phyloP scores from a whole-genome alignment of 2,797 vertebrate genomes.

The Gastrophryne carolinensis region DNA sequence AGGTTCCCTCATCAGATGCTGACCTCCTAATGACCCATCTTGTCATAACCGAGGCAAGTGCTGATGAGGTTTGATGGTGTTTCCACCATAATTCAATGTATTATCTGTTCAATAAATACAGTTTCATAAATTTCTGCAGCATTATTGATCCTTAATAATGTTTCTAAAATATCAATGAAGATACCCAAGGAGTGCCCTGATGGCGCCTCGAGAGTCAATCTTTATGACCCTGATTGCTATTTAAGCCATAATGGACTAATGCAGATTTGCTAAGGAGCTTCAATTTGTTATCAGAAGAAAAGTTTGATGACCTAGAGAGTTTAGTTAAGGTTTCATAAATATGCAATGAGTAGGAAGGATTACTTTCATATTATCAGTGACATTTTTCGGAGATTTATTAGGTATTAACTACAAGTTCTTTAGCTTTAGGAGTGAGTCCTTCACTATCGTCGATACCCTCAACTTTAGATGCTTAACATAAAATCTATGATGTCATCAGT shows the following conservation, averaged over 20 bases:
- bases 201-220: constrained; percentile 24
- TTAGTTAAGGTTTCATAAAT: not conserved
- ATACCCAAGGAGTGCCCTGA: constrained; percentile 13
- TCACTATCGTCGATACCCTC: too few relatives aligned
- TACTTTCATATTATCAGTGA: too few relatives aligned
- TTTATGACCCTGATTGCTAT: not conserved
- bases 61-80: not conserved
- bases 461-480: too few relatives aligned
- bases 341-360: not conserved
- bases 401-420: too few relatives aligned
- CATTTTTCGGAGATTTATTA: too few relatives aligned
- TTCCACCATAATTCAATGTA: constrained; percentile 8
- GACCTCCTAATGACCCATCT: not conserved
- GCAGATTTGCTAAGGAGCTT: not conserved
- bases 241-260: not conserved
- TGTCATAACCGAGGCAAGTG: constrained; percentile 2
- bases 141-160: constrained; percentile 39
- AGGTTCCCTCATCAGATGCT: not conserved
- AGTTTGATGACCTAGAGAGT: not conserved
- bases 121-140: constrained; percentile 22
- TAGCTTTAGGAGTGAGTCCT: too few relatives aligned
- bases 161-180: not conserved
- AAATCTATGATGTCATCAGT: too few relatives aligned
- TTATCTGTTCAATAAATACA: constrained; percentile 2
- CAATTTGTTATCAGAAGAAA: not conserved